These are phyloP conservation scores for Dryobota labecula DNA, from an alignment of 2,888 invertebrate species.

Conservation along the genomic window DNA sequence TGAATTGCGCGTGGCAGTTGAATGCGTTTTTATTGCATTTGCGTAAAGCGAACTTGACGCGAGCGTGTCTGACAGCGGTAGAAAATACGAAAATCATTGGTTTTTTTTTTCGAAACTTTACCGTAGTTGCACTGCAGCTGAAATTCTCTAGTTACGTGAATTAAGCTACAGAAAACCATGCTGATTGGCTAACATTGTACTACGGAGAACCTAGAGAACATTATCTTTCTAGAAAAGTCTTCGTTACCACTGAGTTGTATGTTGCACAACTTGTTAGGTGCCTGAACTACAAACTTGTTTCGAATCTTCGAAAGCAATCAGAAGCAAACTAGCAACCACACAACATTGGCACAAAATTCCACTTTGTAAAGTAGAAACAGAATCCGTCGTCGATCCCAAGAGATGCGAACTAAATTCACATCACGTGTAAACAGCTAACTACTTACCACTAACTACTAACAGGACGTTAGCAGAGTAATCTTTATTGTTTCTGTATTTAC, in stretches of 20 bases:
- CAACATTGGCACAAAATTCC: constrained; percentile 37
- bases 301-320: constrained; percentile 37
- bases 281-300: neutral
- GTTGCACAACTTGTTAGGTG: constrained; percentile 3
- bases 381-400: constrained; percentile 40
- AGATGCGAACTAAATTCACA: constrained; percentile 56
- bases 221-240: neutral
- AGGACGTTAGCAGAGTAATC: constrained; percentile 36
- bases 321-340: constrained; percentile 28
- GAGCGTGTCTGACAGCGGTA: too few species aligned
- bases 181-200: neutral
- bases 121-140: too few species aligned
- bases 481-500: constrained; percentile 29
- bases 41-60: too few species aligned
- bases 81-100: too few species aligned
- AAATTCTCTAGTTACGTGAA: too few species aligned
- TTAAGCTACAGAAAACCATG: neutral
- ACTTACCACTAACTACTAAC: constrained; percentile 22
- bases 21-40: too few species aligned
- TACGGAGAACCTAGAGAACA: too few species aligned
- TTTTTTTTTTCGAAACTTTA: too few species aligned
- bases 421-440: constrained; percentile 39
- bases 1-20: too few species aligned
- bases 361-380: constrained; percentile 29
- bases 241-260: neutral